phyloP scores from a whole-genome alignment of 2,113 vertebrate species.

The Eretmodus cyanostictus region DNA sequence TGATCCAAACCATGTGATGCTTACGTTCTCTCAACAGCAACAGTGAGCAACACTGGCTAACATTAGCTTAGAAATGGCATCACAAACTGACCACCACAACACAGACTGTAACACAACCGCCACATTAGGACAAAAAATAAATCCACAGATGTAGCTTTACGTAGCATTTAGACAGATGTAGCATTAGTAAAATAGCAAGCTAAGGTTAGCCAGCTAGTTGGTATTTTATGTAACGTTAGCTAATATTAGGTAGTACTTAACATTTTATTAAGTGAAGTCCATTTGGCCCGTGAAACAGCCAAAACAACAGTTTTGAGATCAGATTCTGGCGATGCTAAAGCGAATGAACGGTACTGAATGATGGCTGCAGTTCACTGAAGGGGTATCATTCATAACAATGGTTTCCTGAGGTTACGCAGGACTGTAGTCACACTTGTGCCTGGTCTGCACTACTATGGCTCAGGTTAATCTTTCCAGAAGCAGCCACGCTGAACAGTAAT shows the following conservation, averaged over 20 bases:
- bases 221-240: neutral
- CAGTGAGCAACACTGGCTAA: neutral
- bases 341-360: neutral
- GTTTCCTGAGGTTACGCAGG: neutral
- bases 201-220: neutral
- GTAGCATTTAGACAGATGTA: neutral
- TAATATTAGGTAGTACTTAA: neutral
- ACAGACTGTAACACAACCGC: neutral
- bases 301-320: neutral
- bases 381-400: neutral
- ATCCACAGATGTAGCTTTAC: fast-evolving
- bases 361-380: neutral
- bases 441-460: neutral
- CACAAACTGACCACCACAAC: neutral
- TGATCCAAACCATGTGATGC: neutral
- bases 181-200: neutral
- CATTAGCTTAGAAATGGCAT: neutral
- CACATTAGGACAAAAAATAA: neutral
- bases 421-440: neutral
- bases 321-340: neutral
- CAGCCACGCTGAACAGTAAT: neutral
- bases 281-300: fast-evolving
- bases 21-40: neutral
- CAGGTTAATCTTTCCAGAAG: neutral
- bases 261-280: neutral